Evolutionary conservation across 1,140 invertebrate species (phyloP).

Genomic region (Limonius californicus): DNA sequence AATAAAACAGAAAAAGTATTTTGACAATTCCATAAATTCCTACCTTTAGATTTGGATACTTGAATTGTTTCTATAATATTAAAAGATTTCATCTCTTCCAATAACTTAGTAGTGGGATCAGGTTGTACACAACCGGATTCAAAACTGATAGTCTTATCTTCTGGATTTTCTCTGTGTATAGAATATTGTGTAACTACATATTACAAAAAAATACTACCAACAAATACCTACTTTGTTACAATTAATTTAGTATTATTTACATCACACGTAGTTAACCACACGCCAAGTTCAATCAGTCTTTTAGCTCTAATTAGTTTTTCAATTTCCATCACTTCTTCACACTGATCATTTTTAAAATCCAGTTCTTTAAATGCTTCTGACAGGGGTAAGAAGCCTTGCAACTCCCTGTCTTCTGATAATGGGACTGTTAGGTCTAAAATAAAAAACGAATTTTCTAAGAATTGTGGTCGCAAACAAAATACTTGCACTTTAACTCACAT

Average conservation of each 20-base stretch:
- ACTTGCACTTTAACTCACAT: too few relatives aligned
- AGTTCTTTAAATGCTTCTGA: slow-evolving; percentile 57
- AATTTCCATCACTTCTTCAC: slow-evolving; percentile 28
- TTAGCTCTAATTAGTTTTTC: slow-evolving; percentile 44
- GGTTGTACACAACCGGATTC: slow-evolving; percentile 44
- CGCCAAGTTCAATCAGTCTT: slow-evolving; percentile 52
- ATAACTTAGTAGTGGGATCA: slow-evolving; percentile 44
- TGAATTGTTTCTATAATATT: slow-evolving; percentile 29
- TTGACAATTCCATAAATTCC: not conserved
- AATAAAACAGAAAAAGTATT: not conserved
- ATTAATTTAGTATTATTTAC: slow-evolving; percentile 48
- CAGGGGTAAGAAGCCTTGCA: slow-evolving; percentile 75
- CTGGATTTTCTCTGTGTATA: slow-evolving; percentile 34
- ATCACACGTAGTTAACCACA: slow-evolving; percentile 48
- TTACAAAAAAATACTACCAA: slow-evolving; percentile 28
- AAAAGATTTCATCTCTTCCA: slow-evolving; percentile 46
- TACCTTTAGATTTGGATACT: slow-evolving; percentile 28
- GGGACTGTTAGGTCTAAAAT: slow-evolving; percentile 62
- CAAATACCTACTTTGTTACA: slow-evolving; percentile 34
- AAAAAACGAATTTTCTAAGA: too few relatives aligned
- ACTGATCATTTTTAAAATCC: slow-evolving; percentile 45
- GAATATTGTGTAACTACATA: not conserved
- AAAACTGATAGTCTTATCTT: slow-evolving; percentile 32
- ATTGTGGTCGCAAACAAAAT: too few relatives aligned
- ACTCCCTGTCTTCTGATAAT: slow-evolving; percentile 73